Conservation (phyloP, 2,113 vertebrate species). For the Rissa tridactyla region DNA sequence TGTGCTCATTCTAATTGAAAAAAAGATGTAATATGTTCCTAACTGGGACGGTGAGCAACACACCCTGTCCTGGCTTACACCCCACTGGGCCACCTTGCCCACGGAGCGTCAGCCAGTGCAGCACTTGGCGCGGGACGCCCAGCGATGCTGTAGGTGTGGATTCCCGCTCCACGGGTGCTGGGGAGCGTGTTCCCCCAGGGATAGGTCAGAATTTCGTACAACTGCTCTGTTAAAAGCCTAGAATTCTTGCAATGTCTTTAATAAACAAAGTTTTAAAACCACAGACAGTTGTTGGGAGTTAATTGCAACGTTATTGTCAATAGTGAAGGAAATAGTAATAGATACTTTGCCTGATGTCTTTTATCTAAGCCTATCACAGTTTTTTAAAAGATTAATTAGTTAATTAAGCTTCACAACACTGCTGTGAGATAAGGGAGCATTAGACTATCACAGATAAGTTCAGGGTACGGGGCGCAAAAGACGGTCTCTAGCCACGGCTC, state of each 20-base stretch:
- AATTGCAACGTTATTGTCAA: fast-evolving
- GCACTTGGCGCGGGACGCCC: fast-evolving
- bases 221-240: background rate
- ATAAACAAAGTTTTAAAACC: background rate
- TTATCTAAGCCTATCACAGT: background rate
- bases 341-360: background rate
- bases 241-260: background rate
- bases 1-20: background rate
- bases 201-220: background rate
- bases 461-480: background rate
- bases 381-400: slow-evolving; percentile 16
- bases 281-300: background rate
- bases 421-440: slow-evolving; percentile 8
- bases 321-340: background rate
- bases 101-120: fast-evolving
- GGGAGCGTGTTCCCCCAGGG: background rate
- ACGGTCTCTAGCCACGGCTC: background rate
- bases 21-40: fast-evolving
- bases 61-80: background rate
- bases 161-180: fast-evolving
- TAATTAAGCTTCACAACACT: background rate
- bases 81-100: background rate
- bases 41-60: background rate
- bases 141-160: background rate
- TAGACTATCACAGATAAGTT: background rate